A percentile compares a stretch with the other conserved stretches of the same genome.
Conservation (phyloP, 2,113 vertebrate genomes). For the Cephalopholis sonnerati region DNA sequence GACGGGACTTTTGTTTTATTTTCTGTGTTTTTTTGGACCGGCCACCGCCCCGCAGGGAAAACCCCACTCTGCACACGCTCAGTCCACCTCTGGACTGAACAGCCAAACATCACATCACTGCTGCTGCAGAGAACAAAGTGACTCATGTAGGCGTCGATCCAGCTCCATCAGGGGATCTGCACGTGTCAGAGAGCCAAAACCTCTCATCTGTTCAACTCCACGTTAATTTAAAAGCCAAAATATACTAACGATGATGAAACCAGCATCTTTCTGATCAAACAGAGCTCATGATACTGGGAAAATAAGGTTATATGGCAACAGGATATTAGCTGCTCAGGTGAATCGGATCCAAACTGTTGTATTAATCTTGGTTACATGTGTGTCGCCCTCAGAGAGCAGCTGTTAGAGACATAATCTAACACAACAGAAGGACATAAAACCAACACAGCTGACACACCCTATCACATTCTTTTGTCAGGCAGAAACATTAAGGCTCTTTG, state of each 20-base stretch:
- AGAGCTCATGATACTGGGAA: background rate
- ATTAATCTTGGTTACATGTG: background rate
- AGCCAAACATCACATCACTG: background rate
- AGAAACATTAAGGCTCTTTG: conserved; percentile 1
- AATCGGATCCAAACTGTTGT: background rate
- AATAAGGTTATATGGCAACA: background rate
- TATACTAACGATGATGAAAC: background rate
- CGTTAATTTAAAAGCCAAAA: background rate
- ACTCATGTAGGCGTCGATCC: conserved; percentile 17
- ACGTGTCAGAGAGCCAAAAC: background rate
- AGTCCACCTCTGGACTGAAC: background rate
- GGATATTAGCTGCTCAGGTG: background rate
- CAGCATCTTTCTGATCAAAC: background rate
- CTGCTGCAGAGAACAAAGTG: conserved; percentile 4
- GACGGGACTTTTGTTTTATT: background rate
- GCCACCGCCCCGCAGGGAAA: background rate
- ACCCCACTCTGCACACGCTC: background rate
- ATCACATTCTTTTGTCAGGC: background rate
- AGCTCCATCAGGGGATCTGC: conserved; percentile 2
- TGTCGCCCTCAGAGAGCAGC: background rate
- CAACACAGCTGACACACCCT: conserved; percentile 21
- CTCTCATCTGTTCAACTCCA: background rate
- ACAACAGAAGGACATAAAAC: conserved; percentile 5
- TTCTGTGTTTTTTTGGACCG: background rate
- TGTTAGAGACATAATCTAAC: background rate